A percentile compares a stretch with the other conserved stretches of the same genome.
Conservation (phyloP, 2,888 invertebrate genomes). For the Ferdinandea cuprea region DNA sequence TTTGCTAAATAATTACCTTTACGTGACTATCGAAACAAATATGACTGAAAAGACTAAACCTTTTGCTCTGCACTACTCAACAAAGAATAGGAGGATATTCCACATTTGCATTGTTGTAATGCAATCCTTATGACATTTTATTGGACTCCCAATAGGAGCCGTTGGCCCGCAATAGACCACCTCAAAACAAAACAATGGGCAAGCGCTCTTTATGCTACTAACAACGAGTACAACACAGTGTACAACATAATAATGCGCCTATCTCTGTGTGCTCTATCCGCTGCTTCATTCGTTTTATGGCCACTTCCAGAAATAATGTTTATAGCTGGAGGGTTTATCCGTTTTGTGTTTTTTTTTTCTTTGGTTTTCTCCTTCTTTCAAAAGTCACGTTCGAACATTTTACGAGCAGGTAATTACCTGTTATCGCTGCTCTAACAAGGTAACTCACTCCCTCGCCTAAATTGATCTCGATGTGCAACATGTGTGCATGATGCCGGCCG, state of each 20-base stretch:
- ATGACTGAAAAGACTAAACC: not conserved
- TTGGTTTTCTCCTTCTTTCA: slow-evolving; percentile 32
- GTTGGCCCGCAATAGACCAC: slow-evolving; percentile 45
- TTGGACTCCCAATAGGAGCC: slow-evolving; percentile 24
- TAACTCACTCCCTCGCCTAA: slow-evolving; percentile 63
- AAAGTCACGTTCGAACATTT: slow-evolving; percentile 72
- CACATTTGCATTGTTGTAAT: slow-evolving; percentile 34
- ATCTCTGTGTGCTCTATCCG: slow-evolving; percentile 19
- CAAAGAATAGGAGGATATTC: slow-evolving; percentile 11
- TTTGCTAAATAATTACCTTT: not conserved
- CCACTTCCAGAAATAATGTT: slow-evolving; percentile 40
- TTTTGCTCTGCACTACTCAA: slow-evolving; percentile 30
- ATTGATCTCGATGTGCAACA: slow-evolving; percentile 57
- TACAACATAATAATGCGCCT: slow-evolving; percentile 2
- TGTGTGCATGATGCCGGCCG: slow-evolving; percentile 15
- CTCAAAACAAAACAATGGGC: slow-evolving; percentile 59
- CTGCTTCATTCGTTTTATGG: slow-evolving; percentile 55
- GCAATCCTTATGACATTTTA: slow-evolving; percentile 56
- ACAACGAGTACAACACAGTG: not conserved
- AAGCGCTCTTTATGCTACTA: slow-evolving; percentile 31
- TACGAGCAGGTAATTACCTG: slow-evolving; percentile 74
- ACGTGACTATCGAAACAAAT: slow-evolving; percentile 21
- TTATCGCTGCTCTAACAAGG: slow-evolving; percentile 72
- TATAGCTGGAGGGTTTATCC: slow-evolving; percentile 44
- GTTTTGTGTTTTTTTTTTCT: slow-evolving; percentile 19